phyloP scores from a whole-genome alignment of 2,888 invertebrate genomes.

The Exephanes ischioxanthus region DNA sequence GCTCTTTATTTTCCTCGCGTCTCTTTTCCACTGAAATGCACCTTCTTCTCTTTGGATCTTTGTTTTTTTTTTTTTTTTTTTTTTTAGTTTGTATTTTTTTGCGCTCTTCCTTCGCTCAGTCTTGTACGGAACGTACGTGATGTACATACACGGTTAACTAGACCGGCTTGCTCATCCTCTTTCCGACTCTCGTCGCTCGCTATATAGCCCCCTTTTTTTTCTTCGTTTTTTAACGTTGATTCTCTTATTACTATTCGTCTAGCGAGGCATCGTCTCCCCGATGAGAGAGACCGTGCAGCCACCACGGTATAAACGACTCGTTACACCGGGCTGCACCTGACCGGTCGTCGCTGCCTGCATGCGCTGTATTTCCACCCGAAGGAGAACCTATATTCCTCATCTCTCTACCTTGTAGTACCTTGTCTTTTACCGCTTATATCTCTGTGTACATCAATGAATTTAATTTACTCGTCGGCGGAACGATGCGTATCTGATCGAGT shows the following conservation, averaged over 20 bases:
- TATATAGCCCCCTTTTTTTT: neutral
- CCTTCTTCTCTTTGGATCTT: conserved; percentile 25
- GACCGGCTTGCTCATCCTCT: conserved; percentile 51
- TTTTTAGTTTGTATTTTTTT: conserved; percentile 9
- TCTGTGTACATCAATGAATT: neutral
- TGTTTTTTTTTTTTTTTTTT: conserved; percentile 14
- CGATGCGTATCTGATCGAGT: neutral
- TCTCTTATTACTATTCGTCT: conserved; percentile 59
- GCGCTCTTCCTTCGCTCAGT: conserved; percentile 18
- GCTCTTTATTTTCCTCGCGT: conserved; percentile 14
- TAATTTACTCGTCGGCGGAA: neutral
- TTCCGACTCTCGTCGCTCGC: conserved; percentile 15
- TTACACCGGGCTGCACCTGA: conserved; percentile 57
- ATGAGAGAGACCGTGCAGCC: neutral
- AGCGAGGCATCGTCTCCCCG: conserved; percentile 27
- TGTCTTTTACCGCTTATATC: conserved; percentile 9
- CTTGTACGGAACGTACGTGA: conserved; percentile 62
- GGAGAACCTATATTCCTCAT: conserved; percentile 46
- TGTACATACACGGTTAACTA: conserved; percentile 67
- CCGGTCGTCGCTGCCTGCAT: conserved; percentile 11
- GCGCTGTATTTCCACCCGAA: neutral
- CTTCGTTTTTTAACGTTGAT: conserved; percentile 33
- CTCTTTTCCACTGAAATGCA: conserved; percentile 36
- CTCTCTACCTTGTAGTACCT: neutral
- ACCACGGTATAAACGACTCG: conserved; percentile 55